Percentiles rank a stretch among this genome's conserved stretches.
Evolutionary conservation across 2,888 invertebrate species (phyloP).

Genomic region (Microctonus aethiopoides): DNA sequence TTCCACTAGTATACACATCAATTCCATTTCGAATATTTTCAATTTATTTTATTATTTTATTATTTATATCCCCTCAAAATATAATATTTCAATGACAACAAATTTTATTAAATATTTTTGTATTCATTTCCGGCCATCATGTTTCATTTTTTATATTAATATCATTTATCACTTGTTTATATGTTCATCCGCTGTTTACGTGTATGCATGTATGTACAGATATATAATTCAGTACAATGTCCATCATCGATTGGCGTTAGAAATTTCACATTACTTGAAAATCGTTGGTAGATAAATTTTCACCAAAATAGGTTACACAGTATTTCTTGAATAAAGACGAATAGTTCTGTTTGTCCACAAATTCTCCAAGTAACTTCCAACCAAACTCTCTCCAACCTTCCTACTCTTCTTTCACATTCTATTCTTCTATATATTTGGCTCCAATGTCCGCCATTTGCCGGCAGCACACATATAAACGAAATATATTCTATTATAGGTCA

Average conservation of each 20-base stretch:
- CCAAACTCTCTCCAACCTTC: constrained; percentile 1
- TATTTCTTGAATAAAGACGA: constrained; percentile 52
- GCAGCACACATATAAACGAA: neutral
- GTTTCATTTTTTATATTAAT: no score
- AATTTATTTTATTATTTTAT: no score
- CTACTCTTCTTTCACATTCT: neutral
- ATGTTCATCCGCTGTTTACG: neutral
- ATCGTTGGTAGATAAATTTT: constrained; percentile 9
- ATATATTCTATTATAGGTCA: constrained; percentile 44
- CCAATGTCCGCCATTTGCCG: neutral
- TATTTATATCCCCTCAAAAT: no score
- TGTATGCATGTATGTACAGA: neutral
- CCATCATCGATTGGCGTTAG: neutral
- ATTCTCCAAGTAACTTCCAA: constrained; percentile 38
- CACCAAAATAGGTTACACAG: neutral
- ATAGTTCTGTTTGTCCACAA: constrained; percentile 57
- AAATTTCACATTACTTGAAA: neutral
- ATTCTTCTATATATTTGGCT: neutral
- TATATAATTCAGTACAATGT: neutral
- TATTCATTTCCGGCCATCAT: no score
- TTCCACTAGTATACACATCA: no score
- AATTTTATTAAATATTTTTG: no score
- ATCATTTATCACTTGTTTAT: neutral
- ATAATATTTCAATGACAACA: no score
- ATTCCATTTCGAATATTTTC: no score